These are phyloP conservation scores for Clinocottus analis DNA, from an alignment of 2,113 vertebrate genomes.

Conservation along the genomic window DNA sequence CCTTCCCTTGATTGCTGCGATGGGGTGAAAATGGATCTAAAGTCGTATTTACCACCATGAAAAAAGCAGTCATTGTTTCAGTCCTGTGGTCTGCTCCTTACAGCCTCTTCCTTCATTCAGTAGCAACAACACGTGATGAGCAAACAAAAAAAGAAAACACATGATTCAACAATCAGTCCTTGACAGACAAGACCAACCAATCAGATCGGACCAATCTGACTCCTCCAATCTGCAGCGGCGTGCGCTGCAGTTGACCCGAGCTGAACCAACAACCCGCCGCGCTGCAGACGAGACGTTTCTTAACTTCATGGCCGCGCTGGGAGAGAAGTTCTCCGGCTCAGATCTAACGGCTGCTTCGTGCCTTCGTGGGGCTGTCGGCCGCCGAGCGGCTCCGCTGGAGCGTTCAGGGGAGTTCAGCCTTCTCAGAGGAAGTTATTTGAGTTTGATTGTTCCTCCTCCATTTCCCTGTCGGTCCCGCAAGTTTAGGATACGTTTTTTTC, in stretches of 20 bases:
- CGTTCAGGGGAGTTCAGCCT: constrained; percentile 46
- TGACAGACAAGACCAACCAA: background rate
- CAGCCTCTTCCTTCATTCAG: too few species aligned
- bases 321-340: constrained; percentile 20
- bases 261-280: background rate
- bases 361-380: too few species aligned
- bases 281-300: constrained; percentile 2
- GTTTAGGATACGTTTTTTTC: constrained; percentile 13
- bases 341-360: background rate
- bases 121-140: too few species aligned
- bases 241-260: constrained; percentile 11
- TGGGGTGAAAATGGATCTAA: too few species aligned
- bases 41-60: too few species aligned
- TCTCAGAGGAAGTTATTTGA: constrained; percentile 36
- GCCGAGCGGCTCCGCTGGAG: constrained; percentile 51
- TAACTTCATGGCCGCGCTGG: constrained; percentile 17
- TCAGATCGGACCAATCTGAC: too few species aligned
- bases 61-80: too few species aligned
- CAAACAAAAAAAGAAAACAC: too few species aligned
- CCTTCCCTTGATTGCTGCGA: too few species aligned
- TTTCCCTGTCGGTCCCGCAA: constrained; percentile 33
- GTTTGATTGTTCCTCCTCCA: constrained; percentile 5
- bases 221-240: too few species aligned
- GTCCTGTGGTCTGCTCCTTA: too few species aligned
- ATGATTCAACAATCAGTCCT: background rate